Percentiles rank a stretch among this genome's conserved stretches.
Evolutionary conservation across 2,888 invertebrate species (phyloP).

Genomic region (Pardosa pseudoannulata): DNA sequence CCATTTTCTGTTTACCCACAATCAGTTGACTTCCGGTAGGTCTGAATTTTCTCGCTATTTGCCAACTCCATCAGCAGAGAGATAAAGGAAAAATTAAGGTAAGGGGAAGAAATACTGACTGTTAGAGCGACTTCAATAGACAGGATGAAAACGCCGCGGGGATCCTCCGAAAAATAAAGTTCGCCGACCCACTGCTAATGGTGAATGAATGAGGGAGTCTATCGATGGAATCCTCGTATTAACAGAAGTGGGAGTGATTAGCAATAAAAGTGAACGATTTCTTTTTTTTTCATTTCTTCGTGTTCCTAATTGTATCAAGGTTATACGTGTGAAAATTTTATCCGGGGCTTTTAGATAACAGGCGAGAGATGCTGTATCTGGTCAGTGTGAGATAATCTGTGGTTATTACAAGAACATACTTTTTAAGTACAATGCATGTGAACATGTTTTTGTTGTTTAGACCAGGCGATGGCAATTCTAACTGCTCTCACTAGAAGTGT

Average conservation of each 20-base stretch:
- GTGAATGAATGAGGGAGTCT: background rate
- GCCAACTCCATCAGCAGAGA: constrained; percentile 34
- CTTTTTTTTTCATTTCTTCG: background rate
- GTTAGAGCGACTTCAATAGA: constrained; percentile 13
- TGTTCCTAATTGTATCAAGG: background rate
- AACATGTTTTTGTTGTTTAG: too few relatives aligned
- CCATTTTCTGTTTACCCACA: constrained; percentile 29
- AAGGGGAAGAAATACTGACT: background rate
- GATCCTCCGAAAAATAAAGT: constrained; percentile 17
- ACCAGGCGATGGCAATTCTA: too few relatives aligned
- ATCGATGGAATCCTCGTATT: background rate
- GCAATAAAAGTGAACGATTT: background rate
- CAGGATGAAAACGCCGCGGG: constrained; percentile 37
- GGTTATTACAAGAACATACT: too few relatives aligned
- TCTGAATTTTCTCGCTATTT: constrained; percentile 28
- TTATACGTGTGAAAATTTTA: too few relatives aligned
- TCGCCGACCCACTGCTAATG: constrained; percentile 23
- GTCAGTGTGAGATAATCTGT: too few relatives aligned
- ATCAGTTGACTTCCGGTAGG: constrained; percentile 41
- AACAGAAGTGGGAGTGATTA: background rate
- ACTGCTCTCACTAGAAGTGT: too few relatives aligned
- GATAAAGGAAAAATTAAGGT: constrained; percentile 4
- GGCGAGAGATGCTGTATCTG: too few relatives aligned
- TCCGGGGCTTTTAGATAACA: too few relatives aligned
- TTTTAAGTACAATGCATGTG: too few relatives aligned